phyloP scores from a whole-genome alignment of 2,113 vertebrate genomes.

The Acanthochromis polyacanthus region DNA sequence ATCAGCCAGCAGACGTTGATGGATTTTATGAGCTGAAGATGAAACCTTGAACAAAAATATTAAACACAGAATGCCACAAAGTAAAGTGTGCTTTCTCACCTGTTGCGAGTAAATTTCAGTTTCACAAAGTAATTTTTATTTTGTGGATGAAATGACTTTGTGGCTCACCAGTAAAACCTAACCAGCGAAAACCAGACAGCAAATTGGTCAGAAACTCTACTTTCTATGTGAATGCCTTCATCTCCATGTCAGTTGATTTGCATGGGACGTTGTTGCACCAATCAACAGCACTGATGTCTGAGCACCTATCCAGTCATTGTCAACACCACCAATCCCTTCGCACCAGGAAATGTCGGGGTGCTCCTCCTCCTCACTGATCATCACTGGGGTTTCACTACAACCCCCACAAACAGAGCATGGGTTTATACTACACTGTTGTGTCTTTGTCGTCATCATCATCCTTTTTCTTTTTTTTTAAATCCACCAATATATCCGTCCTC shows the following conservation, averaged over 20 bases:
- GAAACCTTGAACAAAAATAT: too few species aligned
- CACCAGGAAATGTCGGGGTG: conserved; percentile 22
- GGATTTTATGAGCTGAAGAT: too few species aligned
- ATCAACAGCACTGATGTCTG: conserved; percentile 39
- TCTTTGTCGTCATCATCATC: conserved; percentile 23
- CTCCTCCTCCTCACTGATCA: conserved; percentile 33
- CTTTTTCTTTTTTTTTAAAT: conserved; percentile 7
- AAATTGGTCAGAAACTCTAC: conserved; percentile 29
- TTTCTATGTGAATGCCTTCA: conserved; percentile 39
- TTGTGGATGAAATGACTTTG: too few species aligned
- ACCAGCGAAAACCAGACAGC: conserved; percentile 72
- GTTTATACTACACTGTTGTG: conserved; percentile 24
- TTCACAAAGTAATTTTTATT: neutral
- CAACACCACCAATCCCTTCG: neutral
- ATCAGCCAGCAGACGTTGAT: too few species aligned
- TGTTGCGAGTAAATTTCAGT: too few species aligned
- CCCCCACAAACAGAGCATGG: conserved; percentile 55
- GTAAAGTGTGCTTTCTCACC: neutral
- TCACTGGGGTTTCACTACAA: conserved; percentile 29
- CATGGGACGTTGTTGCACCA: conserved; percentile 73
- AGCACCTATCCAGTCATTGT: conserved; percentile 58
- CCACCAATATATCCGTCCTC: conserved; percentile 18
- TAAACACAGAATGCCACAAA: neutral
- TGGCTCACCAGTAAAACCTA: neutral
- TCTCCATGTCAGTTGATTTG: conserved; percentile 73